Evolutionary conservation across 2,888 invertebrate species (phyloP), one percentile per base, ranked within the genome.

Genomic region (Leptarthrus brevirostris): DNA sequence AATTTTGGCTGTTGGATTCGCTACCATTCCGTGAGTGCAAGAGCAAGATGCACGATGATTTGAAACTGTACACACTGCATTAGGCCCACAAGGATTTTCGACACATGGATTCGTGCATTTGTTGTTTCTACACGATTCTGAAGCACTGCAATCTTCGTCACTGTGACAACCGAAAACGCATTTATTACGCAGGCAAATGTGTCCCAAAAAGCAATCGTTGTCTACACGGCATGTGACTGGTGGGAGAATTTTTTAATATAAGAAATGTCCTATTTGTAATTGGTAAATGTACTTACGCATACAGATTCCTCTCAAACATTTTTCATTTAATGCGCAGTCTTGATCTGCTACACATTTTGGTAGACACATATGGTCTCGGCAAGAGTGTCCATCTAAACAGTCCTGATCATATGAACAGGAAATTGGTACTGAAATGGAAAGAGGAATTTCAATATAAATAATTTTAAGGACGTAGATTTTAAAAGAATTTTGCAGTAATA

Each of bases 121-220:
- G 82, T 95, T 94, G 77, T 90, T 89, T 78, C 91, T 87, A 80
- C 96, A 96, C 4, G 94, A 90, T 82, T 95, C 93, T 70, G 92
- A 92, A 0, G 91, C 91, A 77, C 93, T 91, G 83, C 96, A 96
- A 82, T 96, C 96, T 79, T 94, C 94, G 80, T 95, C 93, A 16
- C 89, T 89, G 77, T 93, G 91, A 81, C 96, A 96, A 44, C 96
- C 96, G 78, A 92, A 92, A 74, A 93, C 89, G 81, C 96, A 96
- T 86, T 92, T 92, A 80, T 94, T 94, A 80, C 91, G 90, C 73
- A 95, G 85, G 81, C 96, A 96, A 77, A 96, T 94, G 80, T 96
- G 95, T 0, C 95, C 95, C 74, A 95, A 87, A 89, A 96, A 95
- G 80, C 96, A 96, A 80, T 96, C 96, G 80, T 95, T 94, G 82